These are phyloP conservation scores for Bemisia tabaci DNA, from an alignment of 1,140 invertebrate species.

Conservation along the genomic window DNA sequence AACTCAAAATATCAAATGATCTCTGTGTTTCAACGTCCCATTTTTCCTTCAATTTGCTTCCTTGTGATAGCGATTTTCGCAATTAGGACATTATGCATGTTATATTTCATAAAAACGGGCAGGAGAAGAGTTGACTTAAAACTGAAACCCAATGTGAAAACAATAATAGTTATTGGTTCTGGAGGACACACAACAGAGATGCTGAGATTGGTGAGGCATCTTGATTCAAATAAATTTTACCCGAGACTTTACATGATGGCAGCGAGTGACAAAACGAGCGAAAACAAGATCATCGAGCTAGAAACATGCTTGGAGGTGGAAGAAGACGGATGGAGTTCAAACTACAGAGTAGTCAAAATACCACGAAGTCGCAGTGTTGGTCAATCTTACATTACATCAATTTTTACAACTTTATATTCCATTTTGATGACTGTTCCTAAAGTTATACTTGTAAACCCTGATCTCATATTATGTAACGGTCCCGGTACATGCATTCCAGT, in stretches of 20 bases:
- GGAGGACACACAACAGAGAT: conserved; percentile 84
- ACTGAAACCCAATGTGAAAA: conserved; percentile 22
- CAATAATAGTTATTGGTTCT: conserved; percentile 43
- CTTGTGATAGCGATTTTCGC: too few relatives aligned
- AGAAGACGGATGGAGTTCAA: conserved; percentile 3
- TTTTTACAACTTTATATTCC: conserved; percentile 62
- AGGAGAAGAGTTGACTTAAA: neutral
- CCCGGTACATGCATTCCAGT: conserved; percentile 90
- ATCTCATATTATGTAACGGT: conserved; percentile 81
- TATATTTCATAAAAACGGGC: neutral
- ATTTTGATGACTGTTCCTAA: conserved; percentile 50
- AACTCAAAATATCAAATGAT: too few relatives aligned
- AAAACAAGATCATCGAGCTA: conserved; percentile 36
- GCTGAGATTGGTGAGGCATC: conserved; percentile 47
- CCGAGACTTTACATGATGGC: conserved; percentile 68
- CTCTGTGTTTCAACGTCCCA: too few relatives aligned
- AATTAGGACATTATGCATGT: too few relatives aligned
- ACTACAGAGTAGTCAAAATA: conserved; percentile 39
- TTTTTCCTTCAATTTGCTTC: too few relatives aligned
- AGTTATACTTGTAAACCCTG: conserved; percentile 52
- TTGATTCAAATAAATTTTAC: conserved; percentile 43
- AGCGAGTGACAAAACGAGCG: conserved; percentile 59
- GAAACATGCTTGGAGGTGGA: neutral
- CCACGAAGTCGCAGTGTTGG: conserved; percentile 73
- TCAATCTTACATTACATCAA: conserved; percentile 67